Base-by-base conservation (phyloP, 2,888 invertebrate genomes). In the Crocallis elinguaria region DNA sequence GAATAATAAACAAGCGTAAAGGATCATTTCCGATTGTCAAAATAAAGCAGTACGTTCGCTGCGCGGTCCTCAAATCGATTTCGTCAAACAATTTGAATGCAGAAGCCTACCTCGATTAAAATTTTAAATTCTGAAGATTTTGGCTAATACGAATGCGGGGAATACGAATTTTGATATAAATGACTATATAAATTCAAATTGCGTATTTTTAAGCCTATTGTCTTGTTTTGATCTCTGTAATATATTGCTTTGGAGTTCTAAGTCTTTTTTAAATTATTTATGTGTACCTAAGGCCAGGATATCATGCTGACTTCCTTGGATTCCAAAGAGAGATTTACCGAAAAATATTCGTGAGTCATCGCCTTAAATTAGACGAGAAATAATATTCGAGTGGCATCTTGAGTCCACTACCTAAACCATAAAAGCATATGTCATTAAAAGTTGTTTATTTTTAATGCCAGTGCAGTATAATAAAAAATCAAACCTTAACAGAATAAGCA, bases 81-180 rank as follows among this genome's bases (percentile, higher is more conserved):
- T 73, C 58, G 64, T 62, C 62, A 68, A 44, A 36, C 60, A 54
- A 76, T 85, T 79, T 66, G 68, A 70, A 86, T 85, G 69, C 84
- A 49, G 33, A 49, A 43, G 52, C 46, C 38, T 49, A 54, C 41
- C 54, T 45, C 57, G 61, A 71, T 75, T 75, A 69, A 67, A 79
- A 80, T 71, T 87, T 80, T 62, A 81, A 83, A 86, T 87, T 77
- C 68, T 63, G 63, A 74, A 78, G 75, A 85, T 85, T 86, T 88
- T 85, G 71, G 83, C 83, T 83, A 84, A 85, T 85, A 79, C 76
- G 50, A 60, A 65, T 72, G 79, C 60, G 71, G 79, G 45, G 86
- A 86, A 87, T 87, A 84, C 80, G 44, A 73, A 83, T 81, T 75
- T 67, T 58, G 16, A 11, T 58, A 75, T 73, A 78, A 64, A 59